These are phyloP conservation scores for Callionymus lyra DNA, from an alignment of 2,113 vertebrate species.

Conservation along the genomic window DNA sequence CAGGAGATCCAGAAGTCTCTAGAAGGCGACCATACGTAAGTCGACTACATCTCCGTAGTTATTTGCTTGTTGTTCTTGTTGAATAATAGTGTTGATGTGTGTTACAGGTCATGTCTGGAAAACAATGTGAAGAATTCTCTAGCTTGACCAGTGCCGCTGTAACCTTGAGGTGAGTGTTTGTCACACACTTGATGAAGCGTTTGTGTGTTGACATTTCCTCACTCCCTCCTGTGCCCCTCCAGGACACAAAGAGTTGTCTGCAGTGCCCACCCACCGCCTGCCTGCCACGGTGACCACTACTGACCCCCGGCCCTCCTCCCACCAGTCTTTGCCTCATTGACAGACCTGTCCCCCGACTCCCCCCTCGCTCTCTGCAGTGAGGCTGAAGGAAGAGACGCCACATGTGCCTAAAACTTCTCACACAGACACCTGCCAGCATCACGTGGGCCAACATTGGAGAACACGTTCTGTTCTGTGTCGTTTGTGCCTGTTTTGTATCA, in stretches of 20 bases:
- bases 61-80: conserved; percentile 11
- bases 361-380: conserved; percentile 8
- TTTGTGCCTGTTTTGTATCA: not conserved
- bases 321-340: conserved; percentile 23
- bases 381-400: not conserved
- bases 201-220: too few relatives aligned
- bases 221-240: too few relatives aligned
- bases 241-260: conserved; percentile 30
- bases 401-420: conserved; percentile 4
- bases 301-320: conserved; percentile 28
- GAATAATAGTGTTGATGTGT: too few relatives aligned
- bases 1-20: conserved; percentile 94
- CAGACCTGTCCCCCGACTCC: conserved; percentile 14
- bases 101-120: conserved; percentile 61
- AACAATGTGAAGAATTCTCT: conserved; percentile 60
- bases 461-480: conserved; percentile 44
- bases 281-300: conserved; percentile 59
- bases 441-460: conserved; percentile 15
- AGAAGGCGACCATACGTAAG: conserved; percentile 83
- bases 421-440: not conserved
- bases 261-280: conserved; percentile 25
- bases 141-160: conserved; percentile 32
- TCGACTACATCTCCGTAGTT: too few relatives aligned
- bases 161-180: conserved; percentile 28
- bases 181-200: conserved; percentile 12